A percentile compares a stretch with the other conserved stretches of the same genome.
These are phyloP conservation scores for Drosophila paracracens DNA, from an alignment of 2,888 invertebrate species.

Conservation along the genomic window DNA sequence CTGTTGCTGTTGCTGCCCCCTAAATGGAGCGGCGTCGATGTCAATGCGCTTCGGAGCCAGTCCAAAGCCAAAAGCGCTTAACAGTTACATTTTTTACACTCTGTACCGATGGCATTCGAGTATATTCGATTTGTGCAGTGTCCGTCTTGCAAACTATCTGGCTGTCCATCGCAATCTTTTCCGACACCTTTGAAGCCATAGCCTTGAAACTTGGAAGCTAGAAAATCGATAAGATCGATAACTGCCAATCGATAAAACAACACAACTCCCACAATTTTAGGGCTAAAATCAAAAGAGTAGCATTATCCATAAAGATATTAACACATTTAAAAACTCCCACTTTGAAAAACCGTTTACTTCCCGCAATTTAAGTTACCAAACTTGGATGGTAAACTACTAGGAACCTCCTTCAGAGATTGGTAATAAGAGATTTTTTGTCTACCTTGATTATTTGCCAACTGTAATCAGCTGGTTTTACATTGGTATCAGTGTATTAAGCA, in stretches of 20 bases:
- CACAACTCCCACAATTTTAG: not conserved
- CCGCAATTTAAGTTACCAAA: not conserved
- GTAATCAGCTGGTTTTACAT: not conserved
- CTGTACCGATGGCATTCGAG: not conserved
- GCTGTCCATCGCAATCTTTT: not conserved
- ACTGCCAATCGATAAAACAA: not conserved
- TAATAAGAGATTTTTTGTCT: not conserved
- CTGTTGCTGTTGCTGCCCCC: conserved; percentile 37
- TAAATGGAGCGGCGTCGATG: conserved; percentile 74
- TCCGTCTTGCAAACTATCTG: not conserved
- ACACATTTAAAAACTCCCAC: not conserved
- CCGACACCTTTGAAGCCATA: too few relatives aligned
- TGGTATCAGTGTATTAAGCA: not conserved
- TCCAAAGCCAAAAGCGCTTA: conserved; percentile 46
- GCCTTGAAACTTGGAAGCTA: not conserved
- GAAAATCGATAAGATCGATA: not conserved
- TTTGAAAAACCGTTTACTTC: too few relatives aligned
- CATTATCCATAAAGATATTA: not conserved
- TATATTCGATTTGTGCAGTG: not conserved
- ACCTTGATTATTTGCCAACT: not conserved
- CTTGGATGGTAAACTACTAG: not conserved
- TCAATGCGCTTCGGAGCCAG: conserved; percentile 64
- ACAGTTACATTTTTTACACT: conserved; percentile 25
- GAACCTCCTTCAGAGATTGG: not conserved
- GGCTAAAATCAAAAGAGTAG: not conserved